A percentile compares a stretch with the other conserved stretches of the same genome.
These are phyloP conservation scores for Astyanax mexicanus DNA, from an alignment of 2,797 vertebrate genomes.

Conservation along the genomic window DNA sequence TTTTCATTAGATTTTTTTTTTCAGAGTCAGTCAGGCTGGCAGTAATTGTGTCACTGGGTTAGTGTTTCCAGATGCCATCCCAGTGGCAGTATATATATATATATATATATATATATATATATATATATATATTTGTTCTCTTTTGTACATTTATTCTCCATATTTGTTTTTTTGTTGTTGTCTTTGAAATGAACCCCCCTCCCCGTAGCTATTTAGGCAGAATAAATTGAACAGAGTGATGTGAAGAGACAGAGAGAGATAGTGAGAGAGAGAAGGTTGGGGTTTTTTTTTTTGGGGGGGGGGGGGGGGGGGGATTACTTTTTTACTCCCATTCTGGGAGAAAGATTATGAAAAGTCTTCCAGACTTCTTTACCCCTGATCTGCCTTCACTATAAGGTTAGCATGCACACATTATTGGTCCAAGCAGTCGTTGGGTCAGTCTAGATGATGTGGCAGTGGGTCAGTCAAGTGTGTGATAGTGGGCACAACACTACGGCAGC, in stretches of 20 bases:
- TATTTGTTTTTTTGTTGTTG: background rate
- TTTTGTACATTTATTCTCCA: conserved; percentile 50
- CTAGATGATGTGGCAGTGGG: conserved; percentile 35
- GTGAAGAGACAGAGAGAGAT: background rate
- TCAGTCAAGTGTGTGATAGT: conserved; percentile 18
- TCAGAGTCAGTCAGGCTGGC: conserved; percentile 19
- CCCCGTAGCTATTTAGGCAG: conserved; percentile 32
- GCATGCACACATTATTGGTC: conserved; percentile 54
- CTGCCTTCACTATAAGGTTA: conserved; percentile 42
- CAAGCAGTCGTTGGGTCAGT: conserved; percentile 21
- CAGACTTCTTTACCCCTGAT: conserved; percentile 41
- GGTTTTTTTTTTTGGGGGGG: conserved; percentile 11
- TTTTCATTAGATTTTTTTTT: too few species aligned
- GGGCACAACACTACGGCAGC: conserved; percentile 53
- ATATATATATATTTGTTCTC: conserved; percentile 48
- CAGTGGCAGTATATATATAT: too few species aligned
- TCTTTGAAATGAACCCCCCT: conserved; percentile 11
- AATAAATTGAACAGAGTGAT: conserved; percentile 44
- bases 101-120: too few species aligned
- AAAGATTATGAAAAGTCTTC: conserved; percentile 29
- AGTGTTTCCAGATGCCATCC: conserved; percentile 11
- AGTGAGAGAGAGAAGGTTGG: conserved; percentile 18
- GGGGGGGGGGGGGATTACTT: too few species aligned
- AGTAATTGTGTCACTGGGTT: conserved; percentile 9
- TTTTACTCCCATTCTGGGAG: too few species aligned